Evolutionary conservation across 2,888 invertebrate species (phyloP), one percentile per base, ranked within the genome.

Genomic region (Lasioglossum pauxillum): DNA sequence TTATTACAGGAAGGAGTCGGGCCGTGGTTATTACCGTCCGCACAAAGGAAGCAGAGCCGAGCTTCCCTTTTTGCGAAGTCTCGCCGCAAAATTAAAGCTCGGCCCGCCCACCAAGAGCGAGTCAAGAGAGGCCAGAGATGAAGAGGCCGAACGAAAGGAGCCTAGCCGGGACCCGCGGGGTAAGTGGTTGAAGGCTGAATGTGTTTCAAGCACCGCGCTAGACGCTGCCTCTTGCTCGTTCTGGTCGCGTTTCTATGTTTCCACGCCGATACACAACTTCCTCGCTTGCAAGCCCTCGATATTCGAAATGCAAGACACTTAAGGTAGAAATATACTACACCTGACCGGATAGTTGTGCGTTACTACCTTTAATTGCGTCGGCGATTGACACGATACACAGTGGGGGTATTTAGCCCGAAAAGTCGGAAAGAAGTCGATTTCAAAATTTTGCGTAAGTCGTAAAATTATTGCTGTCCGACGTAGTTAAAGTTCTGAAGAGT

Each of bases 81-180:
- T 87, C 79, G 83, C 79, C 82, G 81, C 88, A 86, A 91, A 91
- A 92, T 92, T 90, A 92, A 90, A 91, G 90, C 88, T 88, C 84
- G 46, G 75, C 80, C 88, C 83, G 80, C 85, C 80, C 79, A 64
- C 76, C 80, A 78, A 90, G 84, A 84, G 75, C 57, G 75, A 83
- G 88, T 87, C 84, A 87, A 84, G 88, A 69, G 38, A 73, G 74
- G 83, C 80, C 78, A 77, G 49, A 69, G 64, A 80, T 27, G 79
- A 75, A 53, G 83, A 75, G 75, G 69, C 72, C 64, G 38, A 23
- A 19, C 14, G 7, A 44, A 82, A 67, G 44, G 64, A 69, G 67
- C 35, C 64, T 38, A 23, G 53, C 46, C 60, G 74, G 73, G 67
- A 38, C 67, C 35, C 19, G 67, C 35, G 74, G 74, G 60, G 77